Evolutionary conservation across 35 echinoderm and acorn worm species (phyloP).

Genomic region (Stichopus chloronotus): DNA sequence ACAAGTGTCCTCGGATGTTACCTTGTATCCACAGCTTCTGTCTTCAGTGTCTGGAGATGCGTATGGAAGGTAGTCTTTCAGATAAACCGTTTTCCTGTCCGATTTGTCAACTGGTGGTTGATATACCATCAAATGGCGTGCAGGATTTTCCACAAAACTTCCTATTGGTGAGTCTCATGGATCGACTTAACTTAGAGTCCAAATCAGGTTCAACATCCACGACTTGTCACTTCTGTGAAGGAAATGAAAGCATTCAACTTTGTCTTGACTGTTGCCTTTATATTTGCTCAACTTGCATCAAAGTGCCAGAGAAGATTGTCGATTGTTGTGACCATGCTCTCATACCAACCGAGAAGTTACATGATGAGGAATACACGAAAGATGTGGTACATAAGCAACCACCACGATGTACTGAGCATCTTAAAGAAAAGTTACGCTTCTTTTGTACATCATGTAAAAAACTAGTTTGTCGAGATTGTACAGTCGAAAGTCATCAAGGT

Average conservation of each 20-base stretch:
- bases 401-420: background rate
- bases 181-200: background rate
- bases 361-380: background rate
- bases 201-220: background rate
- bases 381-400: background rate
- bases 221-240: background rate
- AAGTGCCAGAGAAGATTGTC: background rate
- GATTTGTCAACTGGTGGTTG: background rate
- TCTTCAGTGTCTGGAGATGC: background rate
- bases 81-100: background rate
- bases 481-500: background rate
- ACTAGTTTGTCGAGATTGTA: background rate
- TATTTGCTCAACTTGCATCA: background rate
- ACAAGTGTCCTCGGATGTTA: background rate
- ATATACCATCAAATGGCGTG: background rate
- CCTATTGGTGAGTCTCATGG: background rate
- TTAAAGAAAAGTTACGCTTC: background rate
- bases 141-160: constrained; percentile 1
- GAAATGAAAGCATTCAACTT: background rate
- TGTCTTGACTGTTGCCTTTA: background rate
- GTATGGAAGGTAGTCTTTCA: background rate
- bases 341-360: background rate
- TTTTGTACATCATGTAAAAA: background rate
- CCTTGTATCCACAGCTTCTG: constrained; percentile 38
- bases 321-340: background rate